A percentile compares a stretch with the other conserved stretches of the same genome.
Evolutionary conservation across 2,888 invertebrate genomes (phyloP).

Genomic region (Epiblema foenella): DNA sequence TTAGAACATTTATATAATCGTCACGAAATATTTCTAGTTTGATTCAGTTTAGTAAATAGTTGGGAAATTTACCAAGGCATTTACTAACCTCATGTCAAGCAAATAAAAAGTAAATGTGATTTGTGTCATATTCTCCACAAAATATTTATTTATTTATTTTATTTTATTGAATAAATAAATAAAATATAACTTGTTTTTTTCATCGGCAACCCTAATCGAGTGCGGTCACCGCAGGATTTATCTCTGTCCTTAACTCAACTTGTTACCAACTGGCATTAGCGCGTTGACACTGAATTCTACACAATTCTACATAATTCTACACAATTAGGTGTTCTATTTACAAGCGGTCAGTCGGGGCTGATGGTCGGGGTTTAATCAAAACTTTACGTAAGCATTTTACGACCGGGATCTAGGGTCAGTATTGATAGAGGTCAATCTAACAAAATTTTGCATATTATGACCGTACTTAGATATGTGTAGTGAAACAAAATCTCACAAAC

Average conservation of each 20-base stretch:
- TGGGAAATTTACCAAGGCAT: too few relatives aligned
- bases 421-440: background rate
- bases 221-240: constrained; percentile 44
- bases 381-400: constrained; percentile 34
- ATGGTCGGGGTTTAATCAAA: constrained; percentile 38
- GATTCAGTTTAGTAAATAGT: too few relatives aligned
- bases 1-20: too few relatives aligned
- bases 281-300: constrained; percentile 44
- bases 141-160: too few relatives aligned
- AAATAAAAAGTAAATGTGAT: too few relatives aligned
- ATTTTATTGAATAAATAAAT: background rate
- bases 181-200: background rate
- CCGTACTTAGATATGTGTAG: too few relatives aligned
- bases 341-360: constrained; percentile 11
- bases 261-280: constrained; percentile 44
- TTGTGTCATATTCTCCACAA: too few relatives aligned
- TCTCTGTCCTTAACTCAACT: constrained; percentile 43
- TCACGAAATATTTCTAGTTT: too few relatives aligned
- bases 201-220: constrained; percentile 24
- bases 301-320: constrained; percentile 41
- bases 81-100: too few relatives aligned
- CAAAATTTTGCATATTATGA: background rate
- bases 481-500: too few relatives aligned
- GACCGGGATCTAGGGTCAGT: background rate
- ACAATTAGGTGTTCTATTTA: constrained; percentile 9